A percentile compares a stretch with the other conserved stretches of the same genome.
These are phyloP conservation scores for Poeciliopsis paucimaculata DNA, from an alignment of 2,797 vertebrate genomes.

Conservation along the genomic window DNA sequence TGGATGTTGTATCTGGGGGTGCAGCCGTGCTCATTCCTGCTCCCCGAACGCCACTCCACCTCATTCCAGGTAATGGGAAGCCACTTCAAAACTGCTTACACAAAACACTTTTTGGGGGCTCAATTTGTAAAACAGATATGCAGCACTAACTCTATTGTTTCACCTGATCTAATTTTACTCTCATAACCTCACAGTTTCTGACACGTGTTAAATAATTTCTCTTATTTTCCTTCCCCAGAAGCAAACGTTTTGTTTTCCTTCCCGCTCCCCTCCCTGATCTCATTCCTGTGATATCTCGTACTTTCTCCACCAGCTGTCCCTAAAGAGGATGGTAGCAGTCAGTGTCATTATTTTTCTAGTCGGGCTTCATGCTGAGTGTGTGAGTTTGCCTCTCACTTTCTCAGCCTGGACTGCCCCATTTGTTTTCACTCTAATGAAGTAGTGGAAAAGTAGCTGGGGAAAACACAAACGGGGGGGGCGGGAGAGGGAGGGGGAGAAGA, in stretches of 20 bases:
- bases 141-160: conserved; percentile 43
- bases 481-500: neutral
- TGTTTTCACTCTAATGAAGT: conserved; percentile 78
- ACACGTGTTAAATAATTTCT: conserved; percentile 42
- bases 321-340: conserved; percentile 59
- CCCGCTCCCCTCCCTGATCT: conserved; percentile 35
- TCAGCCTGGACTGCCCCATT: conserved; percentile 60
- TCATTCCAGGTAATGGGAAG: conserved; percentile 62
- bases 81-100: conserved; percentile 73
- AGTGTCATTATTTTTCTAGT: conserved; percentile 69
- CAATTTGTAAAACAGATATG: conserved; percentile 52
- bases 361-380: conserved; percentile 62
- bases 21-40: conserved; percentile 55
- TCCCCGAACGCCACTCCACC: conserved; percentile 67
- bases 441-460: conserved; percentile 48
- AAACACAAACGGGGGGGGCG: conserved; percentile 10
- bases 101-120: conserved; percentile 55
- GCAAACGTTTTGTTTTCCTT: conserved; percentile 37
- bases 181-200: conserved; percentile 38
- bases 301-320: conserved; percentile 57
- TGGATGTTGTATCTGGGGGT: conserved; percentile 61
- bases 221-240: conserved; percentile 13
- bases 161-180: conserved; percentile 49
- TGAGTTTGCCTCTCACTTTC: conserved; percentile 60
- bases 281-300: conserved; percentile 60